Conservation (phyloP, 2,113 vertebrate species). For the Anser cygnoides region DNA sequence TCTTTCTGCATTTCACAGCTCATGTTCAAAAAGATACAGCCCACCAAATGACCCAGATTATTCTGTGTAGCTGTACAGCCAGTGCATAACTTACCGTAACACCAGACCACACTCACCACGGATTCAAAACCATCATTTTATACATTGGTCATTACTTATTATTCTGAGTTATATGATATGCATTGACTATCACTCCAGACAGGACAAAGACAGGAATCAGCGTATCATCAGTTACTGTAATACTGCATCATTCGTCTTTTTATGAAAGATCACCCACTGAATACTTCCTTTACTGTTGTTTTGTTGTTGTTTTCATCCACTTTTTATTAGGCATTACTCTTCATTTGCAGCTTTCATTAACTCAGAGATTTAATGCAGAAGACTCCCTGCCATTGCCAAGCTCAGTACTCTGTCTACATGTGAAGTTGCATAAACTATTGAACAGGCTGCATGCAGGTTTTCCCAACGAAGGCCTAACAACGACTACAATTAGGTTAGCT, state of each 20-base stretch:
- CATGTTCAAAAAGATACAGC: neutral
- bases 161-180: rapidly evolving
- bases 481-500: neutral
- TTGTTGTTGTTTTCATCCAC: neutral
- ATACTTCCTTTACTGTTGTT: neutral
- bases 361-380: neutral
- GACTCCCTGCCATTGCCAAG: neutral
- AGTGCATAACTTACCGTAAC: neutral
- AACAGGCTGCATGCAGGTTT: neutral
- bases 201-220: neutral
- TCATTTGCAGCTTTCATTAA: neutral
- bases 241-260: neutral
- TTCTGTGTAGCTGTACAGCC: rapidly evolving
- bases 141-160: rapidly evolving
- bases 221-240: neutral
- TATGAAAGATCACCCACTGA: neutral
- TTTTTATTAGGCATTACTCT: neutral
- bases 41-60: neutral
- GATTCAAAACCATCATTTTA: neutral
- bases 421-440: neutral
- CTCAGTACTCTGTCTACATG: neutral
- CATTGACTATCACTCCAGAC: neutral
- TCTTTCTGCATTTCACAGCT: neutral
- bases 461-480: neutral
- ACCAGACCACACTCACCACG: neutral